phyloP scores from a whole-genome alignment of 35 echinoderm and acorn worm genomes.

The Diadema setosum region DNA sequence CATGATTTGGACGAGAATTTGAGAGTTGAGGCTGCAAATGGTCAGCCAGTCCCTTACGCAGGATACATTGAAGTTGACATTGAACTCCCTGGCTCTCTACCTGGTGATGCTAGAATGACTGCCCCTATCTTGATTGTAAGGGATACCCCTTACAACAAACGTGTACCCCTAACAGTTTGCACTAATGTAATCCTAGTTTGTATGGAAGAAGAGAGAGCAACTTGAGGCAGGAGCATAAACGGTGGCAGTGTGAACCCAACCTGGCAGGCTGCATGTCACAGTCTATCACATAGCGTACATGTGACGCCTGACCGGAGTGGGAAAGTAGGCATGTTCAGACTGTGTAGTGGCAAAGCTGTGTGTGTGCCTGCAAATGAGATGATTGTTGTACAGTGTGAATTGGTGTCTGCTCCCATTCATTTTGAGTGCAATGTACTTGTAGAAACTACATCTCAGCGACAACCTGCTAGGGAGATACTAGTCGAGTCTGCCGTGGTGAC shows the following conservation, averaged over 20 bases:
- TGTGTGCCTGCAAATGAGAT: background rate
- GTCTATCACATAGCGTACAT: background rate
- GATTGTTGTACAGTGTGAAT: background rate
- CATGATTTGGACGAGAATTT: background rate
- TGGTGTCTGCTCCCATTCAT: background rate
- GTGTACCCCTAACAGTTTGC: background rate
- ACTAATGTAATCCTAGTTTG: background rate
- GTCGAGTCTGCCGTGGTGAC: no score
- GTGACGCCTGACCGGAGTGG: background rate
- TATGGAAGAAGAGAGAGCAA: background rate
- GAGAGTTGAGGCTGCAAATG: background rate
- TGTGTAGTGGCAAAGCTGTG: background rate
- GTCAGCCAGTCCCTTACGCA: background rate
- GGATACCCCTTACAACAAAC: background rate
- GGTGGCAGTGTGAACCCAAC: background rate
- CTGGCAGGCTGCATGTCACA: background rate
- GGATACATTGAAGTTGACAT: background rate
- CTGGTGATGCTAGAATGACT: background rate
- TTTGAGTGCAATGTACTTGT: background rate
- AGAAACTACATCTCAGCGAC: no score
- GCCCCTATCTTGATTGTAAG: background rate
- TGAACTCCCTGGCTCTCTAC: background rate
- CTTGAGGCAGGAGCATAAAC: background rate
- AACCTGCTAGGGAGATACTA: no score
- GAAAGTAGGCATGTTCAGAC: background rate